These are phyloP conservation scores for Drosophila austrosaltans DNA, from an alignment of 2,888 invertebrate species.

Conservation along the genomic window DNA sequence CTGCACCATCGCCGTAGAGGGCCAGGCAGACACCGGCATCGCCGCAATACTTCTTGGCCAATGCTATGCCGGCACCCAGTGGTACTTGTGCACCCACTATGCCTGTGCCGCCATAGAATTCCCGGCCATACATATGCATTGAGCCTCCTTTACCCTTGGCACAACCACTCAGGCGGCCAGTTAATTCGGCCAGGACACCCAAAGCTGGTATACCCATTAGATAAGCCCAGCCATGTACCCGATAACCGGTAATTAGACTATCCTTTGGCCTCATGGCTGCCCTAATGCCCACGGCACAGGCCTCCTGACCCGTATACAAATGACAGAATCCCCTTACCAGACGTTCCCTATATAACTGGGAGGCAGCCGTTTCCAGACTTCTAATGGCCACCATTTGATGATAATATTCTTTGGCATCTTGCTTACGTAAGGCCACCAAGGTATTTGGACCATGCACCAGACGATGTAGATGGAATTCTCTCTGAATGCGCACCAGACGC, in stretches of 20 bases:
- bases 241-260: slow-evolving; percentile 96
- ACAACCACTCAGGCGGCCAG: slow-evolving; percentile 93
- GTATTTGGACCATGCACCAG: slow-evolving; percentile 92
- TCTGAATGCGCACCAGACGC: slow-evolving; percentile 28
- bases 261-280: slow-evolving; percentile 92
- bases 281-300: slow-evolving; percentile 90
- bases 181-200: slow-evolving; percentile 94
- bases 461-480: slow-evolving; percentile 91
- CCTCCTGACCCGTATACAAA: slow-evolving; percentile 95
- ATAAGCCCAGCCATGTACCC: slow-evolving; percentile 98
- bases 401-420: slow-evolving; percentile 92
- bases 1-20: slow-evolving; percentile 96
- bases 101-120: slow-evolving; percentile 98
- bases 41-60: slow-evolving; percentile 93
- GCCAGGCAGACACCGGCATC: slow-evolving; percentile 93
- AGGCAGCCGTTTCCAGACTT: slow-evolving; percentile 95
- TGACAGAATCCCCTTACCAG: slow-evolving; percentile 98
- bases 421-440: slow-evolving; percentile 88
- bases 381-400: slow-evolving; percentile 91
- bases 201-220: slow-evolving; percentile 92
- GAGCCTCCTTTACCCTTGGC: slow-evolving; percentile 98
- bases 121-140: slow-evolving; percentile 97
- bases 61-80: slow-evolving; percentile 95
- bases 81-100: slow-evolving; percentile 99
- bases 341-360: slow-evolving; percentile 97